These are phyloP conservation scores for Clanis bilineata DNA, from an alignment of 2,888 invertebrate genomes.

Conservation along the genomic window DNA sequence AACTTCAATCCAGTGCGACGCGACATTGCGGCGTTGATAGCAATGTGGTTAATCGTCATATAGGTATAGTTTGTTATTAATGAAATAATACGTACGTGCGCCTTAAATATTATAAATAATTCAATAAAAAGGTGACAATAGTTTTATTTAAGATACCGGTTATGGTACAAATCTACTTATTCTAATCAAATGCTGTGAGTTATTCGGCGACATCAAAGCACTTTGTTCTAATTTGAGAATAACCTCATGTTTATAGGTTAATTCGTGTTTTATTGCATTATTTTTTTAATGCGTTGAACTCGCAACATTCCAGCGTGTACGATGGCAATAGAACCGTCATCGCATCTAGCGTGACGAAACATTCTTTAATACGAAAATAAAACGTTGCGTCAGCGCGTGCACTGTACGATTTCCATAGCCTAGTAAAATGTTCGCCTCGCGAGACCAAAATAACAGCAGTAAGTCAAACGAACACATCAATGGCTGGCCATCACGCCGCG, in stretches of 20 bases:
- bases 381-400: slow-evolving; percentile 25
- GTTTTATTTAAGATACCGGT: background rate
- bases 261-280: background rate
- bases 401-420: slow-evolving; percentile 40
- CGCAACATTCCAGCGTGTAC: background rate
- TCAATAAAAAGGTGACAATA: background rate
- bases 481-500: slow-evolving; percentile 41
- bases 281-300: background rate
- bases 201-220: background rate
- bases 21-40: too few species aligned
- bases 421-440: slow-evolving; percentile 41
- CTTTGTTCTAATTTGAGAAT: background rate
- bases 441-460: slow-evolving; percentile 51
- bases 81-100: background rate
- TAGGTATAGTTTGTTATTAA: background rate
- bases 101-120: background rate
- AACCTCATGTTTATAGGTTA: background rate
- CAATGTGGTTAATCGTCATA: background rate
- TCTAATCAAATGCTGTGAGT: too few species aligned
- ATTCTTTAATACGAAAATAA: slow-evolving; percentile 23
- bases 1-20: slow-evolving; percentile 14
- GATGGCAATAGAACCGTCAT: slow-evolving; percentile 12
- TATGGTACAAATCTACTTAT: background rate
- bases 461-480: slow-evolving; percentile 55
- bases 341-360: slow-evolving; percentile 27